Evolutionary conservation across 2,888 invertebrate species (phyloP), one percentile per base, ranked within the genome.

Genomic region (Caenorhabditis wallacei): DNA sequence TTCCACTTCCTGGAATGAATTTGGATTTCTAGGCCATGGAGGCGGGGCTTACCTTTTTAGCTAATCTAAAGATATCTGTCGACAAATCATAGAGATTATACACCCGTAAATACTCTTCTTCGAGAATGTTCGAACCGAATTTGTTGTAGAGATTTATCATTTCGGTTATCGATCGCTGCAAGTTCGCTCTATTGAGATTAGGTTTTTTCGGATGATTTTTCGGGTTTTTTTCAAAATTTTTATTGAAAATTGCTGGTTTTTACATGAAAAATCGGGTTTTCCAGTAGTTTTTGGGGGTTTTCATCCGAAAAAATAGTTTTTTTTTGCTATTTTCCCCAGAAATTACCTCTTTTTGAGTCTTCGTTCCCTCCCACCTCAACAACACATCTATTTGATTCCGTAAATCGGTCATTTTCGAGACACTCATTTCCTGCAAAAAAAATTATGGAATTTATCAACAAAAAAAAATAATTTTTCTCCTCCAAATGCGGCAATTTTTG

Each of bases 1-100:
- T 13, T 35, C 69, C 3, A 70, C 16, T 75, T 81, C 81, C 81
- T 80, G 69, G 7, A 56, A 64, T 22, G n/a, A 54, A 13, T 13
- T n/a, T n/a, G n/a, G 11, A 8, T 43, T 10, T 3, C 35, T 1
- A 51, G 1, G 22, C 22, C 22, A 1, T 51, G n/a, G 20, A 11
- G 5, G 1, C 35, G 20, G 35, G 3, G 1, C 61, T 30, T 5
- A 76, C 76, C 24, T 63, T 61, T 16, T 40, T 63, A 1, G 79
- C 79, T 7, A 64, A 43, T 8, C 56, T 63, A 63, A 79, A 70
- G 16, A 79, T 70, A n/a, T 56, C 24, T 2, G 54, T 56, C 7
- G 79, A 59, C 46, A 79, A 30, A 7, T 70, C 70, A n/a, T 5
- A 54, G 5, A 79, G 35, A 4, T 16, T 40, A 46, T 76, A 68